A percentile compares a stretch with the other conserved stretches of the same genome.
Evolutionary conservation across 2,113 vertebrate species (phyloP).

Genomic region (Actinemys pallida): DNA sequence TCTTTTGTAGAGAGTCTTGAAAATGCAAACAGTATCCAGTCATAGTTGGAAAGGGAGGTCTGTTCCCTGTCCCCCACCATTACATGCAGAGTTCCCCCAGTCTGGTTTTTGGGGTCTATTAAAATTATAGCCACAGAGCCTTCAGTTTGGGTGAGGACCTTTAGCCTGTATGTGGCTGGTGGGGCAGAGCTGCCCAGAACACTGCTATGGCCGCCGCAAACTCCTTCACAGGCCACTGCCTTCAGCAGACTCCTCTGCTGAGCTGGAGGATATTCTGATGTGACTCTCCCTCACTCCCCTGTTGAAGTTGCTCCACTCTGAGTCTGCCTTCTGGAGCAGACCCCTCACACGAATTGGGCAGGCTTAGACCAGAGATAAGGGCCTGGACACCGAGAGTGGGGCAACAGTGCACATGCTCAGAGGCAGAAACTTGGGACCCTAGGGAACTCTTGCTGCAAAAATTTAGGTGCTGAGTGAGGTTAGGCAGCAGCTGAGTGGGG

Average conservation of each 20-base stretch:
- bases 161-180: background rate
- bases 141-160: rapidly evolving
- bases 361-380: background rate
- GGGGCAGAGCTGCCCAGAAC: background rate
- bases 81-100: background rate
- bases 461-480: background rate
- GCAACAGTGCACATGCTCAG: background rate
- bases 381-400: background rate
- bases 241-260: background rate
- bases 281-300: background rate
- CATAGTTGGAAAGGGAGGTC: background rate
- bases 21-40: background rate
- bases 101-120: background rate
- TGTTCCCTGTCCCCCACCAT: background rate
- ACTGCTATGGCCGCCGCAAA: background rate
- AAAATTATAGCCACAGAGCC: background rate
- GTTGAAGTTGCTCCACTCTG: background rate
- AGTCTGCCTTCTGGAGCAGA: background rate
- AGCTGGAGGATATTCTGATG: background rate
- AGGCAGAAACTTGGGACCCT: background rate
- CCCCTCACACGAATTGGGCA: background rate
- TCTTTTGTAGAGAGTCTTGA: slow-evolving; percentile 4
- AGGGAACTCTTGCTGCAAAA: background rate
- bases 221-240: background rate
- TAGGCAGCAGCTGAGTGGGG: background rate